Conservation (phyloP, 1,140 invertebrate species). For the Drosophila sp. region DNA sequence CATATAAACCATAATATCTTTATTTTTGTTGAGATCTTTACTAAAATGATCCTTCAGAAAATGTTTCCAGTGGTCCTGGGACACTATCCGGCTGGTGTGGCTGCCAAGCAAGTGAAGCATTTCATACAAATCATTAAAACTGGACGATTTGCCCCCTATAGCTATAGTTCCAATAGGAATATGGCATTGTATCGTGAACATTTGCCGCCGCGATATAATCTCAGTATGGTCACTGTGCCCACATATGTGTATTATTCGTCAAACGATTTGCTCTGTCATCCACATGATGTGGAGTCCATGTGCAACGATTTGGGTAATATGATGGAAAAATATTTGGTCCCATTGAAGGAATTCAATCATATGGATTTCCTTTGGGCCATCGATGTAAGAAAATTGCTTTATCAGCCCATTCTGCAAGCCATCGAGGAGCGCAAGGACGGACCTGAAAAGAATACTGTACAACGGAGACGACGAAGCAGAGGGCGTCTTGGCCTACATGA, state of each 20-base stretch:
- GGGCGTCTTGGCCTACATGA: constrained; percentile 15
- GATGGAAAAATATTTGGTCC: constrained; percentile 85
- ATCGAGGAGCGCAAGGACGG: constrained; percentile 50
- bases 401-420: constrained; percentile 84
- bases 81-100: constrained; percentile 86
- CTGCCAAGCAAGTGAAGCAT: constrained; percentile 80
- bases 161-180: constrained; percentile 83
- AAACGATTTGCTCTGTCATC: constrained; percentile 86
- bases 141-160: constrained; percentile 73
- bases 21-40: accelerated
- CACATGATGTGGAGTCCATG: constrained; percentile 86
- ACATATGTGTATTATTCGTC: constrained; percentile 86
- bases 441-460: not conserved
- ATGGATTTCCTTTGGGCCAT: constrained; percentile 88
- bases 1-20: constrained; percentile 71
- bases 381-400: constrained; percentile 85
- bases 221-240: constrained; percentile 87
- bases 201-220: constrained; percentile 85
- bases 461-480: constrained; percentile 7
- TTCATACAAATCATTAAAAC: constrained; percentile 80
- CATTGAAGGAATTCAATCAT: constrained; percentile 86
- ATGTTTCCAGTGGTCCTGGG: constrained; percentile 89
- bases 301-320: constrained; percentile 84
- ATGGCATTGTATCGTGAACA: constrained; percentile 83
- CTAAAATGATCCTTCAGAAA: constrained; percentile 73